Evolutionary conservation across 2,113 vertebrate genomes (phyloP).

Genomic region (Regulus satrapa): DNA sequence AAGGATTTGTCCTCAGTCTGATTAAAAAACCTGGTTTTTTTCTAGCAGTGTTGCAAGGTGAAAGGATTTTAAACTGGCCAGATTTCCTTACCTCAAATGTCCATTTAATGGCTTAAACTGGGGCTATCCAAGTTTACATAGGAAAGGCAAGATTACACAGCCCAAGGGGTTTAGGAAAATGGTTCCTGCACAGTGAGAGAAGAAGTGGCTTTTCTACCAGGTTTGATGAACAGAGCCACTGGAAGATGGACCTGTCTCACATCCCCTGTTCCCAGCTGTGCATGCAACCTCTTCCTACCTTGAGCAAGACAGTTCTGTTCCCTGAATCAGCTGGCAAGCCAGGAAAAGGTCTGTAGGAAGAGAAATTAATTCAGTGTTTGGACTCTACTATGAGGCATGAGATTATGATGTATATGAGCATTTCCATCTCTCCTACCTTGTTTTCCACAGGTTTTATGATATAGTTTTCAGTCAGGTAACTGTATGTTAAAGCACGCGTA

Average conservation of each 20-base stretch:
- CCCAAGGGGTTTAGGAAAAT: neutral
- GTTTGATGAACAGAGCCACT: neutral
- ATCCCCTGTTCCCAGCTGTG: neutral
- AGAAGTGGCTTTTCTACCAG: neutral
- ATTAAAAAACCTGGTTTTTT: neutral
- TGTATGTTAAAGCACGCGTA: neutral
- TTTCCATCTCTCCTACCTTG: neutral
- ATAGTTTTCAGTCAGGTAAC: neutral
- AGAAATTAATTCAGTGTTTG: neutral
- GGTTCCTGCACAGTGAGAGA: neutral
- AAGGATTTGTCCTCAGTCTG: neutral
- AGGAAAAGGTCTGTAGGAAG: neutral
- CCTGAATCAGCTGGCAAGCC: neutral
- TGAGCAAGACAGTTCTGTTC: neutral
- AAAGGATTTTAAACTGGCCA: neutral
- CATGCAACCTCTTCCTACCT: neutral
- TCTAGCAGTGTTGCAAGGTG: neutral
- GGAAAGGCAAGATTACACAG: neutral
- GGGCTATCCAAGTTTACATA: neutral
- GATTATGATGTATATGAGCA: neutral
- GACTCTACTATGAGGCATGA: neutral
- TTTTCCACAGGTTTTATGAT: neutral
- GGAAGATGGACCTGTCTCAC: neutral
- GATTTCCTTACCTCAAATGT: neutral
- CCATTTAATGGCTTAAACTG: neutral